Evolutionary conservation across 2,113 vertebrate species (phyloP).

Genomic region (Corythoichthys intestinalis): DNA sequence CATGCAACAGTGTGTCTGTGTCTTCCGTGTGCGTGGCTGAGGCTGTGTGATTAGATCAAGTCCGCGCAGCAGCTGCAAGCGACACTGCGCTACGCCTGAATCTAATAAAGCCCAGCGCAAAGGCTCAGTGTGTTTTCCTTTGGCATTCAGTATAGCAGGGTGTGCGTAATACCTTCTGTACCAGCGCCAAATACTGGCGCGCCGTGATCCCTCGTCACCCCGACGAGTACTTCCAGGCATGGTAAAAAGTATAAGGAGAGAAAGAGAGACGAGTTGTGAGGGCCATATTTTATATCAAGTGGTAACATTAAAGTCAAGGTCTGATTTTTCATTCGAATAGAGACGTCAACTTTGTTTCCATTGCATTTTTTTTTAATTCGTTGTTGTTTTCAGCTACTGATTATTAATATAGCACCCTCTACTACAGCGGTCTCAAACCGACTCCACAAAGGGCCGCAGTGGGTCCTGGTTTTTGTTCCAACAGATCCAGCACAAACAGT

Average conservation of each 20-base stretch:
- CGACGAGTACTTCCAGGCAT: constrained; percentile 20
- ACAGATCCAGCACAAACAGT: too few relatives aligned
- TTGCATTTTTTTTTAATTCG: constrained; percentile 6
- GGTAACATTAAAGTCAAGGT: not conserved
- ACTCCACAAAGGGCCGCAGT: too few relatives aligned
- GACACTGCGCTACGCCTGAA: constrained; percentile 47
- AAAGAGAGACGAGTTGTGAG: not conserved
- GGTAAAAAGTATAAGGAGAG: constrained; percentile 25
- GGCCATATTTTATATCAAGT: not conserved
- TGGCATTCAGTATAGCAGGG: constrained; percentile 54
- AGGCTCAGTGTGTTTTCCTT: constrained; percentile 56
- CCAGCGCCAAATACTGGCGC: constrained; percentile 41
- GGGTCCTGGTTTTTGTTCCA: too few relatives aligned
- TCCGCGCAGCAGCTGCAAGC: constrained; percentile 53
- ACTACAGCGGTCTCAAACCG: constrained; percentile 52
- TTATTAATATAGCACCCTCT: constrained; percentile 68
- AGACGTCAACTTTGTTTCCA: constrained; percentile 23
- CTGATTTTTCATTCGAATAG: constrained; percentile 17
- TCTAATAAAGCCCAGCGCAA: constrained; percentile 61
- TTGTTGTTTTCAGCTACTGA: constrained; percentile 36
- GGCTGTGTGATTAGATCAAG: constrained; percentile 51
- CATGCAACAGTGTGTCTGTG: not conserved
- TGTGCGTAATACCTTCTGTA: constrained; percentile 56
- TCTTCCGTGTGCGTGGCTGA: constrained; percentile 22
- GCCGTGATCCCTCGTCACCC: constrained; percentile 34